These are phyloP conservation scores for Zapornia atra DNA, from an alignment of 2,113 vertebrate genomes.

Conservation along the genomic window DNA sequence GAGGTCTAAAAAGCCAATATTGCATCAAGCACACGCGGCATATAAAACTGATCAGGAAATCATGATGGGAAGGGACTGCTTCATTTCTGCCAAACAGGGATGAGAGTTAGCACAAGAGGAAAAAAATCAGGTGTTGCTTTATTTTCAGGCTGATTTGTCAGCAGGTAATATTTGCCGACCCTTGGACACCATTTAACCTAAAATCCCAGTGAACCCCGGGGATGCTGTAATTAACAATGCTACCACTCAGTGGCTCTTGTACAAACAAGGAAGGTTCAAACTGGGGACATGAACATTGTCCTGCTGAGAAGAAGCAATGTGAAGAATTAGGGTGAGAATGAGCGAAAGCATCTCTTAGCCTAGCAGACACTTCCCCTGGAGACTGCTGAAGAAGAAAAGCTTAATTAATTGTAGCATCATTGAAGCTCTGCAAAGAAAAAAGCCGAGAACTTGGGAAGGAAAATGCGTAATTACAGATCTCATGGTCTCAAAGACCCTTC, in stretches of 20 bases:
- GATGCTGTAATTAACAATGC: not conserved
- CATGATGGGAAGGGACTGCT: not conserved
- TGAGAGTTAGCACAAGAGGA: not conserved
- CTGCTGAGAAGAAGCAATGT: not conserved
- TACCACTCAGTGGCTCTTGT: not conserved
- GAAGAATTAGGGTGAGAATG: not conserved
- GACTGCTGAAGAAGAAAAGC: constrained; percentile 4
- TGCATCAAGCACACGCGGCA: not conserved
- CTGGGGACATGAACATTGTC: not conserved
- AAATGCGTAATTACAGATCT: not conserved
- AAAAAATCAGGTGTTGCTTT: rapidly evolving
- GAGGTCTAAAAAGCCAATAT: not conserved
- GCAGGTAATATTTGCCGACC: rapidly evolving
- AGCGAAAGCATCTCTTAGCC: not conserved
- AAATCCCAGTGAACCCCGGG: not conserved
- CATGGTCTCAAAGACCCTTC: not conserved
- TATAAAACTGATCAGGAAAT: not conserved
- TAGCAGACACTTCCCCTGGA: not conserved
- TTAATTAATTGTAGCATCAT: constrained; percentile 49
- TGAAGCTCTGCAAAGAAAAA: constrained; percentile 28
- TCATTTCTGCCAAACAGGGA: not conserved
- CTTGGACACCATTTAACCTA: not conserved
- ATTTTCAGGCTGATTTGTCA: not conserved
- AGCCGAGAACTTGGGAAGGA: not conserved
- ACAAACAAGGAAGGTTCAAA: not conserved